A percentile compares a stretch with the other conserved stretches of the same genome.
These are phyloP conservation scores for Alsophila aescularia DNA, from an alignment of 2,888 invertebrate genomes.

Conservation along the genomic window DNA sequence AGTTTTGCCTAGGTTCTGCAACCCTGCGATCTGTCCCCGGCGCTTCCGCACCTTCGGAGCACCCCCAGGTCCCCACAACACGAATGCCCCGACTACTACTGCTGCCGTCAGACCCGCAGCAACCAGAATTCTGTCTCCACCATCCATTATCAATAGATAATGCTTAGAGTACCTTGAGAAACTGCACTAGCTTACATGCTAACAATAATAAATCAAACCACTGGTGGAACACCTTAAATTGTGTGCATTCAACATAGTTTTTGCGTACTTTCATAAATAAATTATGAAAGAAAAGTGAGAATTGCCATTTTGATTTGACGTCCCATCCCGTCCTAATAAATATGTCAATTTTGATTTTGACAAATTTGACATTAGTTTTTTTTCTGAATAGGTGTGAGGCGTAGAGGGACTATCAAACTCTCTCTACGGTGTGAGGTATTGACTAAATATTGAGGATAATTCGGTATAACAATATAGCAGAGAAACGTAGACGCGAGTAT, in stretches of 20 bases:
- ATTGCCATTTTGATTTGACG: conserved; percentile 9
- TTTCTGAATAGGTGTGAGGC: too few relatives aligned
- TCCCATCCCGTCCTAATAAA: too few relatives aligned
- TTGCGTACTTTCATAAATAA: conserved; percentile 31
- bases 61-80: conserved; percentile 91
- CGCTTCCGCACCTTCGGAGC: conserved; percentile 85
- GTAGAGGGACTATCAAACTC: too few relatives aligned
- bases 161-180: conserved; percentile 12
- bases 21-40: conserved; percentile 91
- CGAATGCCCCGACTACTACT: conserved; percentile 92
- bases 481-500: too few relatives aligned
- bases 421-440: too few relatives aligned
- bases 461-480: too few relatives aligned
- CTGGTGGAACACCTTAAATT: conserved; percentile 4
- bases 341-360: too few relatives aligned
- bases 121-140: conserved; percentile 90
- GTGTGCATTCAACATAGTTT: conserved; percentile 9
- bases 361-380: too few relatives aligned
- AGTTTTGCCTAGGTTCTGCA: conserved; percentile 95
- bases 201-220: conserved; percentile 5
- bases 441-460: too few relatives aligned
- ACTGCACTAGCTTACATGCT: conserved; percentile 21
- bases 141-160: conserved; percentile 82
- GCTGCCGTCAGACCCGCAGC: conserved; percentile 92
- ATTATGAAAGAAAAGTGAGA: conserved; percentile 4